Conservation (phyloP, 2,113 vertebrate species). For the Ammospiza caudacuta region DNA sequence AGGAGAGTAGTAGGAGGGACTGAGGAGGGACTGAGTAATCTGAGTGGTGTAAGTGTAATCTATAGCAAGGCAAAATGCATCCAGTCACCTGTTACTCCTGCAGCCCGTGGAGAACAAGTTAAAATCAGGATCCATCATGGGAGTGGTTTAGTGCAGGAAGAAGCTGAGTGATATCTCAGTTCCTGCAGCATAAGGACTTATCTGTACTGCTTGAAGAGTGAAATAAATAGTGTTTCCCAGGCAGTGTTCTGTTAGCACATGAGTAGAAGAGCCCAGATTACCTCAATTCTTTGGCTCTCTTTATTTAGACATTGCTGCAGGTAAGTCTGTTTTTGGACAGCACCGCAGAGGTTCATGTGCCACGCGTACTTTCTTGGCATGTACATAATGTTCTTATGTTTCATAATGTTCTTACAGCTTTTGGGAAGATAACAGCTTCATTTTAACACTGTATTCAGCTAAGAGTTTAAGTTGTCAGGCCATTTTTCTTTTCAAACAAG, state of each 20-base stretch:
- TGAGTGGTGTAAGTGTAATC: not conserved
- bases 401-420: not conserved
- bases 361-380: not conserved
- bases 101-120: not conserved
- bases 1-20: not conserved
- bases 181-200: not conserved
- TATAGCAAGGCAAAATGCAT: not conserved
- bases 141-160: not conserved
- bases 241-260: not conserved
- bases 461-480: not conserved
- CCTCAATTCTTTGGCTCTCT: not conserved
- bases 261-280: not conserved
- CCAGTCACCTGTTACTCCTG: not conserved
- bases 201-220: not conserved
- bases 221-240: not conserved
- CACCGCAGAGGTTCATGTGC: accelerated
- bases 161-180: not conserved
- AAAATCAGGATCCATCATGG: conserved; percentile 5
- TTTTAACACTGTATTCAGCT: not conserved
- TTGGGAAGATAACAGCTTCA: not conserved
- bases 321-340: not conserved
- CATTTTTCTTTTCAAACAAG: not conserved
- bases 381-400: not conserved
- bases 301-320: not conserved
- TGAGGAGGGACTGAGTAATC: not conserved